These are phyloP conservation scores for Drosophila persimilis DNA, from an alignment of 1,140 invertebrate genomes.

Conservation along the genomic window DNA sequence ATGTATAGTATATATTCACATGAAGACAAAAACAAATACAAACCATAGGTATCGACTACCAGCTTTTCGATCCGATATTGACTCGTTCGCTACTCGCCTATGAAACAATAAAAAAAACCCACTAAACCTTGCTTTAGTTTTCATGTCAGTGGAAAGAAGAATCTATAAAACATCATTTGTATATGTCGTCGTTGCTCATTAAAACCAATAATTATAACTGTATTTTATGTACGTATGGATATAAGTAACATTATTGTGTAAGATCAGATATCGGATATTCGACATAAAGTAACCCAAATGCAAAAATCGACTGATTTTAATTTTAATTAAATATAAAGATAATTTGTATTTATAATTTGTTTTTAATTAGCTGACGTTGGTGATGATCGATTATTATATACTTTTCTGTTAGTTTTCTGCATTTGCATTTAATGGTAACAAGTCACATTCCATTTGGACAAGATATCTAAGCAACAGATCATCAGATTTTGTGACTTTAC, in stretches of 20 bases:
- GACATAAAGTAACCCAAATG: slow-evolving; percentile 54
- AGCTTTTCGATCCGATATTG: no score
- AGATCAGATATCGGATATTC: slow-evolving; percentile 39
- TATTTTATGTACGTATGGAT: slow-evolving; percentile 60
- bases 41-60: no score
- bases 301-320: slow-evolving; percentile 73
- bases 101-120: no score
- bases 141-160: slow-evolving; percentile 3
- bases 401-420: slow-evolving; percentile 28
- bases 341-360: slow-evolving; percentile 2
- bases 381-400: slow-evolving; percentile 15
- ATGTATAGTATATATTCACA: no score
- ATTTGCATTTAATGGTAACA: slow-evolving; percentile 28
- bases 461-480: background rate
- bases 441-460: slow-evolving; percentile 28
- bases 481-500: slow-evolving; percentile 12
- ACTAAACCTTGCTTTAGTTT: no score
- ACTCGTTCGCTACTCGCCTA: no score
- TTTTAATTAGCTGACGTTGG: no score
- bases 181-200: slow-evolving; percentile 50
- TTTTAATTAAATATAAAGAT: slow-evolving; percentile 49
- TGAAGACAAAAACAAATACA: no score
- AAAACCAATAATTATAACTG: slow-evolving; percentile 25
- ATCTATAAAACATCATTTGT: slow-evolving; percentile 23
- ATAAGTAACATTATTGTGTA: slow-evolving; percentile 41